Conservation (phyloP, 2,888 invertebrate species). For the Cantharis nigra region DNA sequence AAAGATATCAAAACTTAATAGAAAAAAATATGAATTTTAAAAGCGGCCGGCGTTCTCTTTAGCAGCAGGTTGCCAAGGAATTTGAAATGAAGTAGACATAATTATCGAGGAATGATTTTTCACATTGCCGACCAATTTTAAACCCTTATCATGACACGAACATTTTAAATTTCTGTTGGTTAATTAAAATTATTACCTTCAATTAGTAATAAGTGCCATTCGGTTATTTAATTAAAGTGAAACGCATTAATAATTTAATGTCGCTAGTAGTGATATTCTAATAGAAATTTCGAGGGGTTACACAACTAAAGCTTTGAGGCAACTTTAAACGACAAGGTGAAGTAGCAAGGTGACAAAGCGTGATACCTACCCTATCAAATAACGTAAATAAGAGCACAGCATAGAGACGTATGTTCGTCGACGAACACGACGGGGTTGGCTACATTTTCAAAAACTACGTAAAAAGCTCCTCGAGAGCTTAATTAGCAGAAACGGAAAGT, state of each 20-base stretch:
- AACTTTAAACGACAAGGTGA: constrained; percentile 8
- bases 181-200: neutral
- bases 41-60: neutral
- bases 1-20: neutral
- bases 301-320: neutral
- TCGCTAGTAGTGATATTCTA: neutral
- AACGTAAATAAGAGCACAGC: constrained; percentile 20
- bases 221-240: neutral
- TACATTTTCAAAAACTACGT: neutral
- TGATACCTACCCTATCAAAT: constrained; percentile 17
- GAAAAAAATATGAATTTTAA: neutral
- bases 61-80: neutral
- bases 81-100: neutral
- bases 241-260: neutral
- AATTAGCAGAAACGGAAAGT: neutral
- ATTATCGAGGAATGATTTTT: neutral
- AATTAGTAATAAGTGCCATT: neutral
- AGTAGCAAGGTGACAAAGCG: constrained; percentile 16
- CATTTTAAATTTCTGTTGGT: neutral
- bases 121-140: neutral
- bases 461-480: neutral
- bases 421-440: neutral
- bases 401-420: neutral
- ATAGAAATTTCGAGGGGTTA: neutral
- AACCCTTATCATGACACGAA: neutral